Conservation (phyloP, 2,888 invertebrate genomes). For the Synanthedon myopaeformis region DNA sequence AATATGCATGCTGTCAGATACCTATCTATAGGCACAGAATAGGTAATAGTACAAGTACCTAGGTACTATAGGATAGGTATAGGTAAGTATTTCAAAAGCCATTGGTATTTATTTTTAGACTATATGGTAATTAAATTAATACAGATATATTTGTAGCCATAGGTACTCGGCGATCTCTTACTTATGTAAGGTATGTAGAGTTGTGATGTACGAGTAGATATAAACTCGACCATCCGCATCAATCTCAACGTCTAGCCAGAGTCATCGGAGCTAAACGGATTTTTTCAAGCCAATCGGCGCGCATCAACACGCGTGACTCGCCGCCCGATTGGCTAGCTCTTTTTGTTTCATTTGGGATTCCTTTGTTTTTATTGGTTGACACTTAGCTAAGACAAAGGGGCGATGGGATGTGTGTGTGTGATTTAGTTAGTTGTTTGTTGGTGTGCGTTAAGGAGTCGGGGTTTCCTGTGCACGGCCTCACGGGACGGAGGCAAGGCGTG, state of each 20-base stretch:
- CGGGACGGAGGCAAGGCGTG: constrained; percentile 32
- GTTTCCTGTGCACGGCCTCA: constrained; percentile 44
- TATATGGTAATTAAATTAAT: too few species aligned
- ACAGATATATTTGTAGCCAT: too few species aligned
- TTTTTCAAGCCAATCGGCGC: constrained; percentile 68
- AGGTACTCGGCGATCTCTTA: constrained; percentile 17
- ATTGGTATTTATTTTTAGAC: too few species aligned
- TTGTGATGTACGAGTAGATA: constrained; percentile 35
- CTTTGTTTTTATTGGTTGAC: constrained; percentile 72
- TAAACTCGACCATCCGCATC: constrained; percentile 41
- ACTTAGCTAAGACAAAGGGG: constrained; percentile 71
- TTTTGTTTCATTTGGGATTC: constrained; percentile 69
- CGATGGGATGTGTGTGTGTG: constrained; percentile 52
- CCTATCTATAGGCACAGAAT: too few species aligned
- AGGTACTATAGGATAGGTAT: too few species aligned
- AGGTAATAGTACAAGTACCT: too few species aligned
- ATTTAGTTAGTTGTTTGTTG: constrained; percentile 34
- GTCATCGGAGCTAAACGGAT: constrained; percentile 65
- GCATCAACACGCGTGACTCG: constrained; percentile 66
- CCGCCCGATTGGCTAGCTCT: constrained; percentile 61
- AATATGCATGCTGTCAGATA: too few species aligned
- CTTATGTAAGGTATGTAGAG: constrained; percentile 30
- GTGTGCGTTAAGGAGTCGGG: constrained; percentile 62
- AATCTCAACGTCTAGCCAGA: constrained; percentile 62
- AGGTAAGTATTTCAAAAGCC: too few species aligned